Evolutionary conservation across 1,140 invertebrate genomes (phyloP).

Genomic region (Philopotamus ludificatus): DNA sequence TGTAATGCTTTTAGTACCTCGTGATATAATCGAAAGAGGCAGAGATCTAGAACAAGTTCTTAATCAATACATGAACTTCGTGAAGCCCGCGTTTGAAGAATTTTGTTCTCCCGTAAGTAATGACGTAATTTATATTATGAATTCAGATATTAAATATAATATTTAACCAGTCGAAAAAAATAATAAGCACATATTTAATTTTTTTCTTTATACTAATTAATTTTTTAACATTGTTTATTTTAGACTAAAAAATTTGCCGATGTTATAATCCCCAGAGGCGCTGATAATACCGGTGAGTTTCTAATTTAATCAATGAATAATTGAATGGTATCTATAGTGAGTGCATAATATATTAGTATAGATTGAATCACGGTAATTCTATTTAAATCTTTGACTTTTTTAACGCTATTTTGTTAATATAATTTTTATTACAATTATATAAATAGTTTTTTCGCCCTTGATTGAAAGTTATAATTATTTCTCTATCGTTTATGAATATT

Average conservation of each 20-base stretch:
- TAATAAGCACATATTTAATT: not conserved
- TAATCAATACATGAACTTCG: conserved; percentile 95
- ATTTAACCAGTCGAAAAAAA: not conserved
- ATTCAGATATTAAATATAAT: not conserved
- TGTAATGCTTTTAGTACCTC: conserved; percentile 67
- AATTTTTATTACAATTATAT: no score
- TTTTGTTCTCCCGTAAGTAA: conserved; percentile 92
- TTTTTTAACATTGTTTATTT: conserved; percentile 35
- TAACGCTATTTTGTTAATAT: no score
- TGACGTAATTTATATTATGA: conserved; percentile 4
- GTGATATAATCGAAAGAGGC: conserved; percentile 92
- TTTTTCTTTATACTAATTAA: not conserved
- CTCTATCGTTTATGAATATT: no score
- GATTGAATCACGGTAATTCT: no score
- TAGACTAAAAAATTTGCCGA: conserved; percentile 99
- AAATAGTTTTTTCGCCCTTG: no score
- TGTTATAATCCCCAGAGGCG: conserved; percentile 96
- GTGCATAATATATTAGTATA: not conserved
- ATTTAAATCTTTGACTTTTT: no score
- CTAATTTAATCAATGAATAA: conserved; percentile 16
- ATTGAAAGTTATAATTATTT: no score
- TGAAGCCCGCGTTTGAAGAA: conserved; percentile 99
- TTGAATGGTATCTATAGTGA: not conserved
- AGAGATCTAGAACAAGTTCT: conserved; percentile 92
- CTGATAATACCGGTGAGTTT: conserved; percentile 88